These are phyloP conservation scores for Harpagoxenus sublaevis DNA, from an alignment of 2,888 invertebrate genomes.

Conservation along the genomic window DNA sequence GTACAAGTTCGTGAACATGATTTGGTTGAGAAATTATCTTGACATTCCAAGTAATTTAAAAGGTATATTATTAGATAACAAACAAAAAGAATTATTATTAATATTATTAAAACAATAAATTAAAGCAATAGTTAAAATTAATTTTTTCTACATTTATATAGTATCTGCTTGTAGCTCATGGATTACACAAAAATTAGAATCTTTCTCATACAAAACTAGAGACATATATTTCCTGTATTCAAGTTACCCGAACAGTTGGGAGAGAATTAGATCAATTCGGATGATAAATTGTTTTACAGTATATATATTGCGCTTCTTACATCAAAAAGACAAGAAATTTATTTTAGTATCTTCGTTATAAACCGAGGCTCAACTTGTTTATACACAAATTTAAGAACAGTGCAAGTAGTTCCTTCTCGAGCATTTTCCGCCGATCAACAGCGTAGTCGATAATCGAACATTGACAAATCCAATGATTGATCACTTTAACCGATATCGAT, in stretches of 20 bases:
- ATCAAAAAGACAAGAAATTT: neutral
- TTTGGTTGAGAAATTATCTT: conserved; percentile 40
- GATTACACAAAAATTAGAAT: neutral
- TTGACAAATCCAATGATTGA: conserved; percentile 58
- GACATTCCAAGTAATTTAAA: neutral
- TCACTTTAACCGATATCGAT: conserved; percentile 24
- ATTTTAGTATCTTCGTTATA: neutral
- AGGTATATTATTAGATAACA: neutral
- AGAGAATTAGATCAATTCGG: neutral
- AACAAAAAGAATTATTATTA: neutral
- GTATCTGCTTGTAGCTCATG: neutral
- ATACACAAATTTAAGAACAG: neutral
- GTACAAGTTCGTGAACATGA: conserved; percentile 27
- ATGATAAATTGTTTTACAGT: neutral
- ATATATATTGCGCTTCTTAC: neutral
- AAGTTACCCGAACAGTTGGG: neutral
- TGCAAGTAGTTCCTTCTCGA: conserved; percentile 42
- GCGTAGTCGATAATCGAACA: conserved; percentile 5
- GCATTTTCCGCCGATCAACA: conserved; percentile 49
- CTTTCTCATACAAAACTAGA: neutral
- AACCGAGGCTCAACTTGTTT: neutral
- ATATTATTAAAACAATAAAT: neutral
- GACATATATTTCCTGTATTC: neutral
- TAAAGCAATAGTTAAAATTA: neutral
- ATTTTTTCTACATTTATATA: neutral